Percentiles rank a stretch among this genome's conserved stretches.
phyloP scores from a whole-genome alignment of 2,113 vertebrate genomes.

The human region GRCh38 chr4:6944001-6944500 shows the following conservation, averaged over 20 bases:
- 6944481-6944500: background rate
- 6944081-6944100: background rate
- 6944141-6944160: background rate
- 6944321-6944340: background rate
- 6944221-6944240: background rate
- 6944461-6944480: background rate
- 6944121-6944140: background rate
- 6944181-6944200: background rate
- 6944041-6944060: background rate
- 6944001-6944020: background rate
- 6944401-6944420: background rate
- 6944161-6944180: background rate
- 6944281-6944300: background rate
- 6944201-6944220: slow-evolving; percentile 1
- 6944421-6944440: background rate
- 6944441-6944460: background rate
- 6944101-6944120: background rate
- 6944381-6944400: too few relatives aligned
- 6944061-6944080: background rate
- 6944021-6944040: too few relatives aligned
- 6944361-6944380: background rate
- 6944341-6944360: background rate
- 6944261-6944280: background rate
- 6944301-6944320: background rate
- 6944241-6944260: background rate